These are phyloP conservation scores for Sarotherodon lohbergeri DNA, from an alignment of 2,113 vertebrate genomes.

Conservation along the genomic window DNA sequence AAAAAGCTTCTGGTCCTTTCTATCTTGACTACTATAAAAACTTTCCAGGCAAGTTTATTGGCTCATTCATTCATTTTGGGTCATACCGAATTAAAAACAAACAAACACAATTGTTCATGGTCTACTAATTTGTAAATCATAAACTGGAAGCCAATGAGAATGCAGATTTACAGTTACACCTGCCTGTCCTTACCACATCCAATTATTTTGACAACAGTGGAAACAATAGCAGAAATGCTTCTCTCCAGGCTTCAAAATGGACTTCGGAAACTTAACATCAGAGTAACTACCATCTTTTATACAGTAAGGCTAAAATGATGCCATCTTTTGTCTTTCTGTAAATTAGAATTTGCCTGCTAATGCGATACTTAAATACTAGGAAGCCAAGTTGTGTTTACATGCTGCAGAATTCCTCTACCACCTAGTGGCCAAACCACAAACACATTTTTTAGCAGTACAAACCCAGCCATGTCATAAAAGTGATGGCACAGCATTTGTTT, in stretches of 20 bases:
- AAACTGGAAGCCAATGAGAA: background rate
- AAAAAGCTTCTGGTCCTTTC: background rate
- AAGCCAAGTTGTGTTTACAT: background rate
- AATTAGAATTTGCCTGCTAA: background rate
- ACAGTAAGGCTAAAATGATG: background rate
- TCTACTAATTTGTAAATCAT: background rate
- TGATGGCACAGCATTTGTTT: slow-evolving; percentile 55
- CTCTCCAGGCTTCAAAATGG: background rate
- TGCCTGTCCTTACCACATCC: background rate
- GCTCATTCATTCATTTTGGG: background rate
- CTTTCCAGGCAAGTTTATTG: background rate
- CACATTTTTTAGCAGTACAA: background rate
- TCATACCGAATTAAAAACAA: background rate
- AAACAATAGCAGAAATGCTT: background rate
- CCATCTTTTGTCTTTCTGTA: background rate
- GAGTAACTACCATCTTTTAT: background rate
- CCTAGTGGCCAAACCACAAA: background rate
- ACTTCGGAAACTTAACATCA: background rate
- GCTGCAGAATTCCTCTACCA: background rate
- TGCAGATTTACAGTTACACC: background rate
- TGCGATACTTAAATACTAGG: fast-evolving
- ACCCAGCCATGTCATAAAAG: background rate
- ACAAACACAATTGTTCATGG: background rate
- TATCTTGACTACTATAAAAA: background rate
- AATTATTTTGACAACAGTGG: background rate